Conservation (phyloP, 2,113 vertebrate species). For the Mus musculus region GRCm39 chr17:46537501-46538000, state of each 20-base stretch:
- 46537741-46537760: background rate
- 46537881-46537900: slow-evolving; percentile 97
- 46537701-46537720: background rate
- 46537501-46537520: background rate
- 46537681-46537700: background rate
- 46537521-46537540: background rate
- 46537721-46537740: background rate
- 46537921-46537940: slow-evolving; percentile 94
- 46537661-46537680: background rate
- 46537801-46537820: slow-evolving; percentile 6
- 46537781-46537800: background rate
- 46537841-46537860: slow-evolving; percentile 93
- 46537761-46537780: background rate
- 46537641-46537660: background rate
- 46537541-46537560: slow-evolving; percentile 34
- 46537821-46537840: slow-evolving; percentile 77
- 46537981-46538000: background rate
- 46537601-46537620: background rate
- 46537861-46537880: slow-evolving; percentile 96
- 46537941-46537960: background rate
- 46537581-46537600: background rate
- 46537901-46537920: slow-evolving; percentile 96
- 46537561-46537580: slow-evolving; percentile 26
- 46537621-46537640: background rate
- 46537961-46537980: background rate